Evolutionary conservation across 2,888 invertebrate species (phyloP), one percentile per base, ranked within the genome.

Genomic region (Dioctria linearis): DNA sequence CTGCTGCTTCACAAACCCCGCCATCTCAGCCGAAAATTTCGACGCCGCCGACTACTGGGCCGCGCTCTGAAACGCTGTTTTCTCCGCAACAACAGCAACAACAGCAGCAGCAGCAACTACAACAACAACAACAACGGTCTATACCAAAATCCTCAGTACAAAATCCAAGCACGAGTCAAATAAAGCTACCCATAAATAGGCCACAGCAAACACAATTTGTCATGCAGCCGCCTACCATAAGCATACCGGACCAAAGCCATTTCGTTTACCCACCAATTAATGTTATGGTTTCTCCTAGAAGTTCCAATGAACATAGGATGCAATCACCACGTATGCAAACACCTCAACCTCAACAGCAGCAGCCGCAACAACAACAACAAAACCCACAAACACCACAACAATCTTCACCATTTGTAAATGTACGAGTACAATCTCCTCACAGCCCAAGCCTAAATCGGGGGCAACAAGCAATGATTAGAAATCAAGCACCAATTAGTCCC

Each of bases 151-250:
- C 43, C 5, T 65, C 82, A 11, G 79, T 78, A 46, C 82, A 69
- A 13, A 78, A 81, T 11, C 25, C 66, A 6, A 76, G 75, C 25
- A 69, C 69, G 9, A 11, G 81, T 57, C 59, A 90, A 89, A 84
- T 90, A 89, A 82, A 87, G 89, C 81, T 89, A 88, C 81, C 88
- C 90, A 82, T 88, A 88, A 75, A 59, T 42, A 75, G 73, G 43
- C 25, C 79, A 5, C 25, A 25, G 25, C 59, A 61, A 46, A 49
- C 88, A 85, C 89, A 90, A 80, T 88, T 85, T 6, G 91, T 90
- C 83, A 90, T 92, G 87, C 93, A 93, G 84, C 91, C 93, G 11
- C 91, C 94, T 4, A 92, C 93, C 0, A 93, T 93, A 13, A 93
- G 92, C 84, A 91, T 93, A 84, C 93, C 93, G 11, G 92, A 92